Evolutionary conservation across 2,113 vertebrate species (phyloP).

Genomic region (Podarcis cretensis): DNA sequence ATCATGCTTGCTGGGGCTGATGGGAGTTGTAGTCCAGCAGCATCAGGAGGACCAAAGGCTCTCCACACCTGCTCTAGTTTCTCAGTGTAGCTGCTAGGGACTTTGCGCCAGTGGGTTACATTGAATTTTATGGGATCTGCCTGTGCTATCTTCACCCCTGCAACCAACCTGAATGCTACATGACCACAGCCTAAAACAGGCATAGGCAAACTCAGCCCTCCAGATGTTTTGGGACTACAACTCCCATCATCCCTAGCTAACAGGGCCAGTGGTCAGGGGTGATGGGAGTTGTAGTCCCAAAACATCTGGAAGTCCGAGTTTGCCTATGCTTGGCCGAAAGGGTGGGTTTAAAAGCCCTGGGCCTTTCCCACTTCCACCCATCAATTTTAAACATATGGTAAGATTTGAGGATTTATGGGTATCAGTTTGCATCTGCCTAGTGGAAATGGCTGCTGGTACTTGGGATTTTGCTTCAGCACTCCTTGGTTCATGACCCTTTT

Average conservation of each 20-base stretch:
- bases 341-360: background rate
- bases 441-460: no score
- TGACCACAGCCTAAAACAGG: background rate
- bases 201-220: no score
- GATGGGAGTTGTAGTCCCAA: no score
- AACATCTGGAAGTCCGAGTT: no score
- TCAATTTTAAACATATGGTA: background rate
- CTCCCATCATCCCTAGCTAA: no score
- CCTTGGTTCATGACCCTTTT: background rate
- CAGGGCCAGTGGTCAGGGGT: no score
- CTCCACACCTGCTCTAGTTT: background rate
- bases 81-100: background rate
- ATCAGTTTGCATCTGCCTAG: background rate
- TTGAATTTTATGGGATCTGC: background rate
- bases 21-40: no score
- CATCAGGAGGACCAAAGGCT: no score
- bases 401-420: background rate
- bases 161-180: background rate
- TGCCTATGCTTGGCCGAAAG: background rate
- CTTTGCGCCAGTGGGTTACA: background rate
- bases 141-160: background rate
- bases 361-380: background rate
- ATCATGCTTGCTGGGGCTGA: no score
- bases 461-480: background rate
- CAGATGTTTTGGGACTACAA: no score